phyloP scores from a whole-genome alignment of 2,888 invertebrate species.

The Agrochola lychnidis region DNA sequence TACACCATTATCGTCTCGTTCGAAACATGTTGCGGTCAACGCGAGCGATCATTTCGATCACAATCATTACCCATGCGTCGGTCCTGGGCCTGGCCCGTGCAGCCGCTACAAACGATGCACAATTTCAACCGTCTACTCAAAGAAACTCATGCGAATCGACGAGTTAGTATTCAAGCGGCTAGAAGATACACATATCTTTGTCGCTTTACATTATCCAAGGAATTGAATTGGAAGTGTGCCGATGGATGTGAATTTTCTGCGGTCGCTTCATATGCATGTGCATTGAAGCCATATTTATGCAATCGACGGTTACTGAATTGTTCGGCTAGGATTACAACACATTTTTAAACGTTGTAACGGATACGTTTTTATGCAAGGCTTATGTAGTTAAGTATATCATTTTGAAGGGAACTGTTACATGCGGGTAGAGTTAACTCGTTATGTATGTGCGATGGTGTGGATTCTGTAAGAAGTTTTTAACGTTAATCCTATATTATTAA shows the following conservation, averaged over 20 bases:
- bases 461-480: not conserved
- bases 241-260: conserved; percentile 84
- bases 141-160: conserved; percentile 66
- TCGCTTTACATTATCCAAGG: conserved; percentile 83
- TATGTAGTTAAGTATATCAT: conserved; percentile 12
- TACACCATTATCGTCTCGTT: conserved; percentile 88
- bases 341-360: conserved; percentile 69
- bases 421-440: not conserved
- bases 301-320: conserved; percentile 84
- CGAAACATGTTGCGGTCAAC: conserved; percentile 86
- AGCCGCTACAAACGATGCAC: conserved; percentile 79
- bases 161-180: conserved; percentile 78
- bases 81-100: conserved; percentile 74
- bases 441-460: not conserved
- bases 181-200: conserved; percentile 80
- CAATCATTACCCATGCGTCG: conserved; percentile 83
- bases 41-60: conserved; percentile 84
- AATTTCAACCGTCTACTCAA: conserved; percentile 74
- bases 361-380: conserved; percentile 55
- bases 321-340: conserved; percentile 80
- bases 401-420: conserved; percentile 25
- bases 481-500: not conserved
- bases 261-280: conserved; percentile 82
- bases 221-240: conserved; percentile 83
- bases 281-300: conserved; percentile 87